These are phyloP conservation scores for Heliconius congener DNA, from an alignment of 1,140 invertebrate species.

Conservation along the genomic window DNA sequence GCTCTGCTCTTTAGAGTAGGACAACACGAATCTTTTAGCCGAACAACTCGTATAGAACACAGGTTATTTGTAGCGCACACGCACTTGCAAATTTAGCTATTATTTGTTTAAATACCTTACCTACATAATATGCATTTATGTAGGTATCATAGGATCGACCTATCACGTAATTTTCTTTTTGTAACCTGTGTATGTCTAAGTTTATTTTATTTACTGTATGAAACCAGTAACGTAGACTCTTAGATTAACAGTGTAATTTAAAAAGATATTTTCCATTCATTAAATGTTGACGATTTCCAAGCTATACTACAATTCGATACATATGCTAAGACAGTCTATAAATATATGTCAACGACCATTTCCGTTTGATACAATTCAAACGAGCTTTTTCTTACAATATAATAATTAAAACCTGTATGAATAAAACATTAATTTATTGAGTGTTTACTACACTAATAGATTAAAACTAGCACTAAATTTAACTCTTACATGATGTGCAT, in stretches of 20 bases:
- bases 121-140: not conserved
- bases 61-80: constrained; percentile 54
- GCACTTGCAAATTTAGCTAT: constrained; percentile 53
- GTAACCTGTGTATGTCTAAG: not conserved
- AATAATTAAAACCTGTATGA: too few relatives aligned
- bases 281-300: not conserved
- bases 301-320: constrained; percentile 16
- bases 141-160: not conserved
- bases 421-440: not conserved
- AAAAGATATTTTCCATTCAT: not conserved
- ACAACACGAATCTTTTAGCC: constrained; percentile 35
- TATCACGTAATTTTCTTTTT: not conserved
- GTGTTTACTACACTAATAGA: not conserved
- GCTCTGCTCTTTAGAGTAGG: constrained; percentile 37
- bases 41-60: constrained; percentile 39
- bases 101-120: constrained; percentile 18
- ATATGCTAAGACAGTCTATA: constrained; percentile 40
- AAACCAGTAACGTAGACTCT: too few relatives aligned
- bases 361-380: constrained; percentile 33
- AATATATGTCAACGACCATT: constrained; percentile 51
- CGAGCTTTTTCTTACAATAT: constrained; percentile 23
- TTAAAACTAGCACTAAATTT: not conserved
- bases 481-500: too few relatives aligned
- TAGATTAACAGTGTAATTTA: too few relatives aligned
- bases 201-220: too few relatives aligned